Evolutionary conservation across 1,140 invertebrate species (phyloP), one percentile per base, ranked within the genome.

Genomic region (Gryon sp.): DNA sequence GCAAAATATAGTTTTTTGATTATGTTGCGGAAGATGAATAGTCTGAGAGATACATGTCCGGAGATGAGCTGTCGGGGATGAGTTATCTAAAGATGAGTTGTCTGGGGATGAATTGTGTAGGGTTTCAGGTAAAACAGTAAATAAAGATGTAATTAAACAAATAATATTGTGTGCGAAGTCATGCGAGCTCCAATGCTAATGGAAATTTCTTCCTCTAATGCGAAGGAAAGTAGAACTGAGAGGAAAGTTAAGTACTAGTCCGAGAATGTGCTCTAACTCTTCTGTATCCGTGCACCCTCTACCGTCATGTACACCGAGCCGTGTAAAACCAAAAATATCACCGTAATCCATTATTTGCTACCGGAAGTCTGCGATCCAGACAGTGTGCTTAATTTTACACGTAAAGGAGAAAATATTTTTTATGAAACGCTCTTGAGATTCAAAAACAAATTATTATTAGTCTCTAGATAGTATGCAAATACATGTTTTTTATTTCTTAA

Each of bases 141-240:
- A 79, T 76, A 77, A 76, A 68, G 70, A 77, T 70, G 77, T 79
- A 81, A 81, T 81, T 81, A 80, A 78, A 79, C 52, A 65, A 77
- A 81, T 80, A 78, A 81, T 80, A 34, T 34, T 72, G 72, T 52
- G 62, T 20, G 32, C 70, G 62, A 77, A 77, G 62, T 68, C 52
- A 62, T 41, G 52, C 53, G 59, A 72, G 48, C 40, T 15, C 32
- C 65, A 20, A 45, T 62, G 70, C 68, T 79, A 79, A 79, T 81
- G 74, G 73, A 81, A 79, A 79, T 81, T 81, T 73, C 70, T 73
- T 69, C 60, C 36, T 34, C 2, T 38, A 19, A 14, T 32, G 57
- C 24, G 40, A 62, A 63, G 41, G 40, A 14, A 69, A 36, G 43
- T 41, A 65, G 41, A 68, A 70, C 41, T 30, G 36, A 34, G 20